phyloP scores from a whole-genome alignment of 1,140 invertebrate genomes.

The Hypsibius dujardini region DNA sequence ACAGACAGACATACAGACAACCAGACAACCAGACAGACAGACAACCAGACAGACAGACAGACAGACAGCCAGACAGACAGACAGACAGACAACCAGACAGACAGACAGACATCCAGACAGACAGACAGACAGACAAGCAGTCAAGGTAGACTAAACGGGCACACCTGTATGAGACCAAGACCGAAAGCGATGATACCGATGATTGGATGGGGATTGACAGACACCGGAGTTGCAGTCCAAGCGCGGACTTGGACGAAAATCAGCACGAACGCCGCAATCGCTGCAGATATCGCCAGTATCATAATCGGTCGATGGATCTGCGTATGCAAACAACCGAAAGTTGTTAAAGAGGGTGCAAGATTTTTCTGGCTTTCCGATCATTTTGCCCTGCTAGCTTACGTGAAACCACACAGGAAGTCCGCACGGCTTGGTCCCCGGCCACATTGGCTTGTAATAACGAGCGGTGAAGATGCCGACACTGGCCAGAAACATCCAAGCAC shows the following conservation, averaged over 20 bases:
- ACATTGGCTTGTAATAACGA: slow-evolving; percentile 74
- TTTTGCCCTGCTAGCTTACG: slow-evolving; percentile 25
- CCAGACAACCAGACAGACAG: not conserved
- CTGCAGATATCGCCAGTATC: slow-evolving; percentile 59
- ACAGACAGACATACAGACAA: too few relatives aligned
- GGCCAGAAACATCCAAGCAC: slow-evolving; percentile 71
- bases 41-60: not conserved
- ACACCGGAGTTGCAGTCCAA: slow-evolving; percentile 38
- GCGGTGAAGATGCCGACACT: slow-evolving; percentile 71
- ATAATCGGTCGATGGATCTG: slow-evolving; percentile 70
- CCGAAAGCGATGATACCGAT: slow-evolving; percentile 47
- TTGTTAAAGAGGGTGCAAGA: too few relatives aligned
- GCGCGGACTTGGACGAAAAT: slow-evolving; percentile 63
- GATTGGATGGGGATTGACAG: slow-evolving; percentile 57
- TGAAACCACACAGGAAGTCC: slow-evolving; percentile 80
- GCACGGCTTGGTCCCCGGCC: slow-evolving; percentile 57
- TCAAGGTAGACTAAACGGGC: not conserved
- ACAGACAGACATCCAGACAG: not conserved
- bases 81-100: too few relatives aligned
- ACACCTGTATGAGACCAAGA: slow-evolving; percentile 11
- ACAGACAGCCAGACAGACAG: too few relatives aligned
- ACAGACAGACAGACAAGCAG: not conserved
- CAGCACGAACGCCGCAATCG: slow-evolving; percentile 53
- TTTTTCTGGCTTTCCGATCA: too few relatives aligned
- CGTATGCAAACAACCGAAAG: slow-evolving; percentile 19